phyloP scores from a whole-genome alignment of 35 echinoderm and acorn worm genomes.

The Amphiura filiformis region DNA sequence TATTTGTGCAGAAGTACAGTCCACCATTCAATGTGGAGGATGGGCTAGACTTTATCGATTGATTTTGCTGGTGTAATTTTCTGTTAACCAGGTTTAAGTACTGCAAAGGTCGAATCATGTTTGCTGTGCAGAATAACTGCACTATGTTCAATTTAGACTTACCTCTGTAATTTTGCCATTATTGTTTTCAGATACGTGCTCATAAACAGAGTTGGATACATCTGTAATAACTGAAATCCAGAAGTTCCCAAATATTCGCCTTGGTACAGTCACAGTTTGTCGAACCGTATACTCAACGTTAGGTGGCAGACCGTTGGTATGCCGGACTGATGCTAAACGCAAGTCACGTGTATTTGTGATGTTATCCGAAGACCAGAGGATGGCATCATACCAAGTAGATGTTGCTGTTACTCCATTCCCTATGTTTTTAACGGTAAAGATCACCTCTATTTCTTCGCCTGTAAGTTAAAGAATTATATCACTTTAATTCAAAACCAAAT shows the following conservation, averaged over 20 bases:
- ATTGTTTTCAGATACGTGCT: neutral
- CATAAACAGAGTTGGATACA: neutral
- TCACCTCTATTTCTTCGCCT: constrained; percentile 17
- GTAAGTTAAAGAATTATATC: too few relatives aligned
- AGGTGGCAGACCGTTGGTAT: constrained; percentile 5
- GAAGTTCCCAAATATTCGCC: constrained; percentile 7
- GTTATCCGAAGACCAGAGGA: neutral
- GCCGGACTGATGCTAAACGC: neutral
- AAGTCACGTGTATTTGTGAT: neutral
- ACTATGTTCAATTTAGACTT: neutral
- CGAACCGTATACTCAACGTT: constrained; percentile 21
- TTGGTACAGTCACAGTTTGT: constrained; percentile 13
- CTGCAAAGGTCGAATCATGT: too few relatives aligned
- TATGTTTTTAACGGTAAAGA: constrained; percentile 10
- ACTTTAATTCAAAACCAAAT: too few relatives aligned
- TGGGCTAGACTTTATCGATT: too few relatives aligned
- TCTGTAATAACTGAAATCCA: constrained; percentile 13
- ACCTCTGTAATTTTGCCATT: neutral
- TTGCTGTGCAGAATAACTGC: too few relatives aligned
- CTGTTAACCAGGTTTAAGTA: too few relatives aligned
- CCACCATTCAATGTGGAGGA: too few relatives aligned
- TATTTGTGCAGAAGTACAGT: too few relatives aligned
- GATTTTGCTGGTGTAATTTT: too few relatives aligned
- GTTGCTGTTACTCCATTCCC: neutral
- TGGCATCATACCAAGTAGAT: constrained; percentile 6